Evolutionary conservation across 2,113 vertebrate genomes (phyloP).

Genomic region (Zosterops borbonicus): DNA sequence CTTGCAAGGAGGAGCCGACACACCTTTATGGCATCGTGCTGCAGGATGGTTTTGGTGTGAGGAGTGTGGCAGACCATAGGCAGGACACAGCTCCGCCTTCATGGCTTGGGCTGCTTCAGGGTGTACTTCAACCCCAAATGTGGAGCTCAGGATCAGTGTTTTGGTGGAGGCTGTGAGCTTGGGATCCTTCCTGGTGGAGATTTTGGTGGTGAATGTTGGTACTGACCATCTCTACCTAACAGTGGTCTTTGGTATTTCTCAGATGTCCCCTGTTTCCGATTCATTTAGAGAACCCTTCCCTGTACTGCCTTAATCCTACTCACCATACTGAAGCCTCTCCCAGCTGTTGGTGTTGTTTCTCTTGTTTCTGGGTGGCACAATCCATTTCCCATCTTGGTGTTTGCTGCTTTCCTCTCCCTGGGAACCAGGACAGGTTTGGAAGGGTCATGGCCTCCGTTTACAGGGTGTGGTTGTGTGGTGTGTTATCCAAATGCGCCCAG

Average conservation of each 20-base stretch:
- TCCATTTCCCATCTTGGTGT: not conserved
- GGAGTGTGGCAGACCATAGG: fast-evolving
- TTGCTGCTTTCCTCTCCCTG: not conserved
- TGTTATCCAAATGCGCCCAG: fast-evolving
- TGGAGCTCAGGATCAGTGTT: not conserved
- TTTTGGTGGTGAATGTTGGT: fast-evolving
- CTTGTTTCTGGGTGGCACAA: not conserved
- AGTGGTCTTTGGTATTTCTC: not conserved
- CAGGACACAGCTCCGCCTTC: not conserved
- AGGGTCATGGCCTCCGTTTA: fast-evolving
- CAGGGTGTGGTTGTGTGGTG: not conserved
- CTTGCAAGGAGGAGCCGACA: fast-evolving
- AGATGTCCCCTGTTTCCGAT: not conserved
- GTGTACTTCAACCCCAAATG: not conserved
- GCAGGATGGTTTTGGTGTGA: not conserved
- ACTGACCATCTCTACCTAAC: not conserved
- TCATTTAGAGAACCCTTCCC: not conserved
- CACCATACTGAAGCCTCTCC: not conserved
- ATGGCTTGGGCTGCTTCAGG: not conserved
- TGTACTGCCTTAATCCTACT: not conserved
- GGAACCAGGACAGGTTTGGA: not conserved
- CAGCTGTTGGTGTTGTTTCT: not conserved
- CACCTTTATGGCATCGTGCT: fast-evolving
- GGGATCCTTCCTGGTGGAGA: not conserved
- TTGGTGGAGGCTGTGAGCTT: not conserved